A percentile compares a stretch with the other conserved stretches of the same genome.
These are phyloP conservation scores for Therioaphis trifolii DNA, from an alignment of 2,888 invertebrate species.

Conservation along the genomic window DNA sequence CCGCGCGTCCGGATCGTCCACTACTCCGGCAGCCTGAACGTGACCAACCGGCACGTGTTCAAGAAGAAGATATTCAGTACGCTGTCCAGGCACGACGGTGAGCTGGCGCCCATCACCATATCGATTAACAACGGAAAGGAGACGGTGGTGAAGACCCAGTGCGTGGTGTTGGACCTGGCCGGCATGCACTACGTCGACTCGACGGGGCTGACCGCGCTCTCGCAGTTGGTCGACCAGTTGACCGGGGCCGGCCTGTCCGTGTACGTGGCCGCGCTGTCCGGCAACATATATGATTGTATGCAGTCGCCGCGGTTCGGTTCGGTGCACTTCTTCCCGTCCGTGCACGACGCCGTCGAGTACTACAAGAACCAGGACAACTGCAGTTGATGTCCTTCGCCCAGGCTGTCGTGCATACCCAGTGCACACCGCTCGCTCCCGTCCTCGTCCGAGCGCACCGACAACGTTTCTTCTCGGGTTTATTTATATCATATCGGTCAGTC, in stretches of 20 bases:
- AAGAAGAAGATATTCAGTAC: constrained; percentile 10
- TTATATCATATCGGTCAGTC: too few relatives aligned
- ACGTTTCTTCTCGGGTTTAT: too few relatives aligned
- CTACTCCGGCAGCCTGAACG: constrained; percentile 67
- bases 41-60: constrained; percentile 65
- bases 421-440: neutral
- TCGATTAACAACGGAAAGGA: constrained; percentile 53
- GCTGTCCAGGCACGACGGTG: constrained; percentile 43
- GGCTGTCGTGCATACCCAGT: neutral
- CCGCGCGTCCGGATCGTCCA: constrained; percentile 44
- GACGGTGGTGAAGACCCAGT: constrained; percentile 70
- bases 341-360: constrained; percentile 76
- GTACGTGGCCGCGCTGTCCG: constrained; percentile 76
- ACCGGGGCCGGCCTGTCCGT: constrained; percentile 72
- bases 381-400: neutral
- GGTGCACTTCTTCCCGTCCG: constrained; percentile 74
- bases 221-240: constrained; percentile 73
- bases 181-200: constrained; percentile 79
- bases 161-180: constrained; percentile 78
- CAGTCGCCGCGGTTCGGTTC: constrained; percentile 70
- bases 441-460: neutral
- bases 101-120: constrained; percentile 52
- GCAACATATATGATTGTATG: constrained; percentile 69
- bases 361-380: constrained; percentile 62
- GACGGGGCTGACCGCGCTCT: constrained; percentile 70